Conservation (phyloP, 2,888 invertebrate species). For the Villa cingulata region DNA sequence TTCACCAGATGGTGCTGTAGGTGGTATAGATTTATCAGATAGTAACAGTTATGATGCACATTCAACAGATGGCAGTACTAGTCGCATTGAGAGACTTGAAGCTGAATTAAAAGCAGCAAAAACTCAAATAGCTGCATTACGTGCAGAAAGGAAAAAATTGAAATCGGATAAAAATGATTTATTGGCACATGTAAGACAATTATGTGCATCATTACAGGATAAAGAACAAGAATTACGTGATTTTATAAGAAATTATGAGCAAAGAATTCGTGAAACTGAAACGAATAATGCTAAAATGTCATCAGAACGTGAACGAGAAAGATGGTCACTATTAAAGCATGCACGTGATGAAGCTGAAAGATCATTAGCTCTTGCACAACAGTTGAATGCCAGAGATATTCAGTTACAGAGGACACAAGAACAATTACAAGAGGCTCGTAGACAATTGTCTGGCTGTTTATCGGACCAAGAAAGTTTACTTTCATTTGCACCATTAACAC, state of each 20-base stretch:
- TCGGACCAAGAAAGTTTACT: conserved; percentile 74
- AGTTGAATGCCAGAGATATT: conserved; percentile 73
- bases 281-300: conserved; percentile 43
- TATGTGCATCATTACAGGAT: conserved; percentile 85
- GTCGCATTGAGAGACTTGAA: conserved; percentile 39
- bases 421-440: conserved; percentile 66
- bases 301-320: conserved; percentile 69
- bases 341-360: conserved; percentile 84
- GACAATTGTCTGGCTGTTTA: conserved; percentile 67
- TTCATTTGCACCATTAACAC: conserved; percentile 54
- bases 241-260: conserved; percentile 89
- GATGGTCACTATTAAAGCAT: conserved; percentile 75
- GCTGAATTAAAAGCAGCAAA: conserved; percentile 34
- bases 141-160: conserved; percentile 78
- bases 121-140: conserved; percentile 48
- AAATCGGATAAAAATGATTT: conserved; percentile 90
- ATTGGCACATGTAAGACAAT: conserved; percentile 85
- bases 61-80: conserved; percentile 27
- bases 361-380: conserved; percentile 71
- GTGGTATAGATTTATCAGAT: conserved; percentile 33
- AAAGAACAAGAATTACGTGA: conserved; percentile 88
- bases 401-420: conserved; percentile 75
- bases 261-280: conserved; percentile 70
- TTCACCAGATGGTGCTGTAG: conserved; percentile 45
- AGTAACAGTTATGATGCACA: conserved; percentile 35